Evolutionary conservation across 2,888 invertebrate species (phyloP).

Genomic region (Pyrochroa serraticornis): DNA sequence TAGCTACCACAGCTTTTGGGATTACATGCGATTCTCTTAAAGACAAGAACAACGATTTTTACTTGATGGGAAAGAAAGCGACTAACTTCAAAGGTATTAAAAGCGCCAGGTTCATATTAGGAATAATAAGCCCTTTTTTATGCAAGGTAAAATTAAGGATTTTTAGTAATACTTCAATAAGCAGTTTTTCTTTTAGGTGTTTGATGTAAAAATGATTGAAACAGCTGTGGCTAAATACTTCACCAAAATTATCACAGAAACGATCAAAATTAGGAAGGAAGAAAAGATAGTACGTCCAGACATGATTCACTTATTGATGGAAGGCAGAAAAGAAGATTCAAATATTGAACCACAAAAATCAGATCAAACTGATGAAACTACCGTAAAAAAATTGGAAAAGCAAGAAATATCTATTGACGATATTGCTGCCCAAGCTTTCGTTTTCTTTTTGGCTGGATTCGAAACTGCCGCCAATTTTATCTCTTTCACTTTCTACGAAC

Average conservation of each 20-base stretch:
- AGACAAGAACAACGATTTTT: too few species aligned
- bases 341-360: background rate
- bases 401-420: conserved; percentile 55
- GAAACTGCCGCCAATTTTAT: conserved; percentile 56
- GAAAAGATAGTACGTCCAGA: conserved; percentile 60
- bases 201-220: background rate
- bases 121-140: background rate
- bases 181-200: background rate
- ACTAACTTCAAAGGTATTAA: background rate
- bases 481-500: conserved; percentile 61
- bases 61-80: too few species aligned
- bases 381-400: conserved; percentile 14
- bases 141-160: background rate
- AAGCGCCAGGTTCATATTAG: background rate
- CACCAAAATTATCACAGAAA: conserved; percentile 54
- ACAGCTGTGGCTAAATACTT: conserved; percentile 51
- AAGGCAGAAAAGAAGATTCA: conserved; percentile 53
- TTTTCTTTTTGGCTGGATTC: conserved; percentile 61
- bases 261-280: conserved; percentile 46
- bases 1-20: too few species aligned
- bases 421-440: conserved; percentile 61
- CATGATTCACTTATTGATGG: conserved; percentile 58
- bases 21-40: too few species aligned
- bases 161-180: too few species aligned
- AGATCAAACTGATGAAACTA: conserved; percentile 23